Conservation (phyloP, 92 coral and sea anemone genomes). For the Porites rus region DNA sequence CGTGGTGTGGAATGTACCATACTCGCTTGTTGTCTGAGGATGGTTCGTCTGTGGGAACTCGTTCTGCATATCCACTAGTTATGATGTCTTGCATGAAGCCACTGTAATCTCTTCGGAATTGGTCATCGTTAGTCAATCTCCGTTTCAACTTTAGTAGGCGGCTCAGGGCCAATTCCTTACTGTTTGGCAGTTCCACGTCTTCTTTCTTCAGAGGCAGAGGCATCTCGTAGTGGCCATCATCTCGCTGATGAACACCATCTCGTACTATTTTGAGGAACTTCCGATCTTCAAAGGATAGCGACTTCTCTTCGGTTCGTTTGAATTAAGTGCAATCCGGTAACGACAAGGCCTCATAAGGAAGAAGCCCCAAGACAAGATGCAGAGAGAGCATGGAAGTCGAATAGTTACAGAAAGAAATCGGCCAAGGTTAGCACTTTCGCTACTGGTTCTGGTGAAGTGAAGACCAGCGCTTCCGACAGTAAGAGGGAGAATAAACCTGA, state of each 20-base stretch:
- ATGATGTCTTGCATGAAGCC: constrained; percentile 31
- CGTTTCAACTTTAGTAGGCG: constrained; percentile 36
- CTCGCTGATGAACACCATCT: constrained; percentile 50
- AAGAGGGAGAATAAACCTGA: constrained; percentile 18
- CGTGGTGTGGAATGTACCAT: constrained; percentile 38
- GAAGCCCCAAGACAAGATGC: constrained; percentile 14
- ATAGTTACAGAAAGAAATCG: not conserved
- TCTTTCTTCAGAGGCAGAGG: constrained; percentile 48
- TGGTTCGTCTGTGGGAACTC: not conserved
- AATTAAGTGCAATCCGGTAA: constrained; percentile 66
- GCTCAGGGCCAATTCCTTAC: constrained; percentile 37
- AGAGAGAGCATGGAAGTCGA: not conserved
- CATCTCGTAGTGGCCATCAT: constrained; percentile 62
- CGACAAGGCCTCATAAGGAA: constrained; percentile 8
- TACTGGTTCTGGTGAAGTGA: constrained; percentile 29
- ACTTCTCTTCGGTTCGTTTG: constrained; percentile 38
- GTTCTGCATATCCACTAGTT: not conserved
- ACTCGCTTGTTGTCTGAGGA: constrained; percentile 14
- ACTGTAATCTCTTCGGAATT: constrained; percentile 32
- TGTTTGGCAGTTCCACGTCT: constrained; percentile 41
- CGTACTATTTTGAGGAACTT: constrained; percentile 43
- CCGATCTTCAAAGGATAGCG: constrained; percentile 66
- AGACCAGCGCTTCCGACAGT: constrained; percentile 2
- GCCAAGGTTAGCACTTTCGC: constrained; percentile 3
- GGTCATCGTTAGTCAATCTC: constrained; percentile 33